A percentile compares a stretch with the other conserved stretches of the same genome.
Conservation (phyloP, 2,797 vertebrate genomes). For the Tadarida brasiliensis region DNA sequence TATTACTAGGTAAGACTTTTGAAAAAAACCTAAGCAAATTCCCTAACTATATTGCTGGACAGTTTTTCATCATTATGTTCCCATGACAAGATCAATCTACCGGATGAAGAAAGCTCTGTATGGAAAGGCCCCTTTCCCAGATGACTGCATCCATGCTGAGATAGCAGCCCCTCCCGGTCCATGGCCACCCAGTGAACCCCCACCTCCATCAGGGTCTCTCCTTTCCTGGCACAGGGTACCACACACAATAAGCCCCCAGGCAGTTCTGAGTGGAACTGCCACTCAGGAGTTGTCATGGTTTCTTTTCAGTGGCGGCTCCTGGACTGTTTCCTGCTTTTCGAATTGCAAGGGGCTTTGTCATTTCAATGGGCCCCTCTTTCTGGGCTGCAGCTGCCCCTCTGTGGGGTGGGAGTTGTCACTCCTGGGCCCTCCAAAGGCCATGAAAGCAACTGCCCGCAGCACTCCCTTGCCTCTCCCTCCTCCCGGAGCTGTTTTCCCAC, state of each 20-base stretch:
- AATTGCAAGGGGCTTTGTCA: neutral
- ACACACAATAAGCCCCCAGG: neutral
- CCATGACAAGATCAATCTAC: neutral
- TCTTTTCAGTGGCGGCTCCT: neutral
- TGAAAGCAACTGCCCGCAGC: neutral
- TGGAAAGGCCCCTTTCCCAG: neutral
- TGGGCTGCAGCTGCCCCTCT: neutral
- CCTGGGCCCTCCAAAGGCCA: fast-evolving
- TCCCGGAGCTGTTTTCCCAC: neutral
- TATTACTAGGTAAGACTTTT: neutral
- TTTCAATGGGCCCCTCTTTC: neutral
- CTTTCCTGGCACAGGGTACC: neutral
- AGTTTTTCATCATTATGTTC: neutral
- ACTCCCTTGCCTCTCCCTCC: neutral
- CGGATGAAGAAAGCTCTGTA: neutral
- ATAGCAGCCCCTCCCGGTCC: neutral
- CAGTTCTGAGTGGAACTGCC: neutral
- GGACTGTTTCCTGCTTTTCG: neutral
- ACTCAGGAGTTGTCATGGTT: neutral
- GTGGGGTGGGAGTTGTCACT: neutral
- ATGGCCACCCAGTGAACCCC: neutral
- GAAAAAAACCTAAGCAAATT: neutral
- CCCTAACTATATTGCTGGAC: neutral
- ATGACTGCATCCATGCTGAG: fast-evolving
- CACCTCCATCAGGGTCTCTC: fast-evolving